A percentile compares a stretch with the other conserved stretches of the same genome.
Conservation (phyloP, 2,888 invertebrate species). For the Lepidocyrtoides sp. region DNA sequence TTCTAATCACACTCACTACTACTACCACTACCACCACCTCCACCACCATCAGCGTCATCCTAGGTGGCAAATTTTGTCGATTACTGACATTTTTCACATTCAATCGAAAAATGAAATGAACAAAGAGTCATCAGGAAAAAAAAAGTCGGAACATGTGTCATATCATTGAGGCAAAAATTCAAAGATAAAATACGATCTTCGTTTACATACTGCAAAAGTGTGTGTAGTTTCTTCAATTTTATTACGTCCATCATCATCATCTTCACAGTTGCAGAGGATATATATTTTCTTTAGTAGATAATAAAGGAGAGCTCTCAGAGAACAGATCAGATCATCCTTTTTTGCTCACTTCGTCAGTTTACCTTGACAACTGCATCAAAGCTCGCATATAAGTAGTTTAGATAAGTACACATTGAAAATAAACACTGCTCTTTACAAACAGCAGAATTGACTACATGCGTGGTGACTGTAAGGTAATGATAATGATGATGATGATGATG, state of each 20-base stretch:
- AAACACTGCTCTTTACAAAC: slow-evolving; percentile 30
- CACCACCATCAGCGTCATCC: not conserved
- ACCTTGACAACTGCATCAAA: slow-evolving; percentile 73
- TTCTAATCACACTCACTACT: too few species aligned
- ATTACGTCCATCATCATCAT: not conserved
- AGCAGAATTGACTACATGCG: slow-evolving; percentile 1
- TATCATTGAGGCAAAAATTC: not conserved
- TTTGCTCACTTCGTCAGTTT: slow-evolving; percentile 43
- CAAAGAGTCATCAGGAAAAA: not conserved
- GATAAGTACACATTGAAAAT: slow-evolving; percentile 28
- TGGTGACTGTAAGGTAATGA: slow-evolving; percentile 40
- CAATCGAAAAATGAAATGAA: slow-evolving; percentile 25
- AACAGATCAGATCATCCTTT: slow-evolving; percentile 41
- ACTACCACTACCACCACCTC: not conserved
- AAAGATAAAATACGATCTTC: not conserved
- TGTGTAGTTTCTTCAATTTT: not conserved
- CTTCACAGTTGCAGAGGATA: not conserved
- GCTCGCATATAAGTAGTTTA: slow-evolving; percentile 13
- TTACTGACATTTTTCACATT: slow-evolving; percentile 41
- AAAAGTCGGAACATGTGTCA: not conserved
- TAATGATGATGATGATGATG: slow-evolving; percentile 12
- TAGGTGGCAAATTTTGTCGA: slow-evolving; percentile 41
- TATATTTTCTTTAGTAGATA: not conserved
- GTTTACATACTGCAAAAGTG: slow-evolving; percentile 31
- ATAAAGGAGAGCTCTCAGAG: slow-evolving; percentile 32